Percentiles rank a stretch among this genome's conserved stretches.
Conservation (phyloP, 2,888 invertebrate genomes). For the Hyposoter didymator region DNA sequence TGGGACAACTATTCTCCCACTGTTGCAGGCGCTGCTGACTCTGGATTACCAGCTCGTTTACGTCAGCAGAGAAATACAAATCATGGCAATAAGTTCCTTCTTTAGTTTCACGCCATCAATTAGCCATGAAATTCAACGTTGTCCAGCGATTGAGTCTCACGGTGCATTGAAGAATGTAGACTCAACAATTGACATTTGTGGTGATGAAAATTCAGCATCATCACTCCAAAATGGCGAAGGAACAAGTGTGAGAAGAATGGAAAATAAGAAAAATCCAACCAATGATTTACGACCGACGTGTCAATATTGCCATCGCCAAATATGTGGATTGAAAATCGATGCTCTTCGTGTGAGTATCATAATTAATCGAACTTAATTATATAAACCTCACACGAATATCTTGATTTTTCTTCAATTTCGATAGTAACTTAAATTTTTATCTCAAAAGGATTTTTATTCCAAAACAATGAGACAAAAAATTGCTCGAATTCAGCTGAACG, state of each 20-base stretch:
- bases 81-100: slow-evolving; percentile 65
- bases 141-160: slow-evolving; percentile 4
- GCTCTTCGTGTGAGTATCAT: slow-evolving; percentile 55
- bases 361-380: neutral
- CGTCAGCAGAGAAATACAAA: slow-evolving; percentile 69
- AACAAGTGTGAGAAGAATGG: neutral
- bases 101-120: slow-evolving; percentile 57
- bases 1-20: neutral
- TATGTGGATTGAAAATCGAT: slow-evolving; percentile 58
- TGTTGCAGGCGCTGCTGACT: slow-evolving; percentile 60
- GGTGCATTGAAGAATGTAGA: neutral
- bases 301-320: slow-evolving; percentile 57
- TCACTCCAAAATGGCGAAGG: neutral
- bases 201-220: neutral
- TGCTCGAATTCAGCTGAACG: neutral
- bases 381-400: too few relatives aligned
- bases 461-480: too few relatives aligned
- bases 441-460: too few relatives aligned
- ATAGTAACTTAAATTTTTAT: too few relatives aligned
- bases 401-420: too few relatives aligned
- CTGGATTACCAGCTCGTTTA: slow-evolving; percentile 70
- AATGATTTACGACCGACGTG: slow-evolving; percentile 41
- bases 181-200: neutral
- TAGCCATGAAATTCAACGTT: slow-evolving; percentile 2
- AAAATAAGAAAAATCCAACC: slow-evolving; percentile 2